Evolutionary conservation across 2,113 vertebrate species (phyloP).

Genomic region (Echinops telfairi): DNA sequence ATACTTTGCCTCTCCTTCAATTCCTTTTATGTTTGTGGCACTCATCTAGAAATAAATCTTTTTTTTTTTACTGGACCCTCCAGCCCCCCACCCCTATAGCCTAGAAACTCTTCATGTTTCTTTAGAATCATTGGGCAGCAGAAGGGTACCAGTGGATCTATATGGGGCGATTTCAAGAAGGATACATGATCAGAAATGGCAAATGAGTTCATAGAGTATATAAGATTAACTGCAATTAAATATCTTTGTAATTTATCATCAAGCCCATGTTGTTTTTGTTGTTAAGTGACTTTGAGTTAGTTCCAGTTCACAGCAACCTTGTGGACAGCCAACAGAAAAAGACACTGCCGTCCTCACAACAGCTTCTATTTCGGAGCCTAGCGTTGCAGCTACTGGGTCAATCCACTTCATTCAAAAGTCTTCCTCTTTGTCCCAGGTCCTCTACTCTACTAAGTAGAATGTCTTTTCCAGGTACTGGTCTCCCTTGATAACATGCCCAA

Average conservation of each 20-base stretch:
- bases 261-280: not conserved
- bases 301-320: too few relatives aligned
- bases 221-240: not conserved
- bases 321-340: too few relatives aligned
- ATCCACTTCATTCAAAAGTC: too few relatives aligned
- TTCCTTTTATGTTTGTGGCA: slow-evolving; percentile 31
- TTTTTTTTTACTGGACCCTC: not conserved
- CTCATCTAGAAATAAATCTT: not conserved
- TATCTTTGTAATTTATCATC: not conserved
- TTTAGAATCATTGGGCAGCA: not conserved
- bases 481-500: too few relatives aligned
- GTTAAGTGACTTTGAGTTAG: too few relatives aligned
- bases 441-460: too few relatives aligned
- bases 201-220: not conserved
- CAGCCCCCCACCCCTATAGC: not conserved
- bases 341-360: too few relatives aligned
- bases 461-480: too few relatives aligned
- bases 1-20: not conserved
- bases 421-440: too few relatives aligned
- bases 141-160: not conserved
- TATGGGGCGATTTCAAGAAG: not conserved
- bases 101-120: not conserved
- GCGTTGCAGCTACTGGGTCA: too few relatives aligned
- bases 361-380: too few relatives aligned
- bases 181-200: not conserved